Evolutionary conservation across 2,797 vertebrate genomes (phyloP).

Genomic region (Eupleurogrammus muticus): DNA sequence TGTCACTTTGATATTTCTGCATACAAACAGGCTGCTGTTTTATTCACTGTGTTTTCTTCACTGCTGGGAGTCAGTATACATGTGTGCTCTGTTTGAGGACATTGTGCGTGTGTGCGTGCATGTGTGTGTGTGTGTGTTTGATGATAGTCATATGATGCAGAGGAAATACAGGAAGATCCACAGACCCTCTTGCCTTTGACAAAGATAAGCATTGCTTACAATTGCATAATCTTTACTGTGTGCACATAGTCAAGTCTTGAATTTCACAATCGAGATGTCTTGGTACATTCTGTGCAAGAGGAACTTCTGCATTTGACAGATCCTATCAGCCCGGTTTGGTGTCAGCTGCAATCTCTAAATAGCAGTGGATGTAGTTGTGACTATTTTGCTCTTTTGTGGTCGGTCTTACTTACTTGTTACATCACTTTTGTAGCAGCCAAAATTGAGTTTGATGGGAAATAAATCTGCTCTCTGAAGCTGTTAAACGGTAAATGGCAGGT

Average conservation of each 20-base stretch:
- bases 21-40: constrained; percentile 28
- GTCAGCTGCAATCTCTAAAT: constrained; percentile 1
- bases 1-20: constrained; percentile 44
- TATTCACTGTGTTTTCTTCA: constrained; percentile 12
- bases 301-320: constrained; percentile 36
- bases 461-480: background rate
- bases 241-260: background rate
- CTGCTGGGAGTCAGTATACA: background rate
- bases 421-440: background rate
- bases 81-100: constrained; percentile 28
- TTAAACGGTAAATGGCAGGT: background rate
- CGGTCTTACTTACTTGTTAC: background rate
- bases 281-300: constrained; percentile 2
- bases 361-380: background rate
- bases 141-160: constrained; percentile 60
- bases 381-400: background rate
- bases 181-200: constrained; percentile 25
- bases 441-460: background rate
- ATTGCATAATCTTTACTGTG: constrained; percentile 50
- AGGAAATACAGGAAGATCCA: constrained; percentile 36
- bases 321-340: constrained; percentile 2
- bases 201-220: constrained; percentile 38
- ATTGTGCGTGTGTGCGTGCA: constrained; percentile 5
- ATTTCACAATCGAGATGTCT: background rate
- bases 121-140: constrained; percentile 30